These are phyloP conservation scores for Sinocyclocheilus anophthalmus DNA, from an alignment of 2,113 vertebrate genomes.

Conservation along the genomic window DNA sequence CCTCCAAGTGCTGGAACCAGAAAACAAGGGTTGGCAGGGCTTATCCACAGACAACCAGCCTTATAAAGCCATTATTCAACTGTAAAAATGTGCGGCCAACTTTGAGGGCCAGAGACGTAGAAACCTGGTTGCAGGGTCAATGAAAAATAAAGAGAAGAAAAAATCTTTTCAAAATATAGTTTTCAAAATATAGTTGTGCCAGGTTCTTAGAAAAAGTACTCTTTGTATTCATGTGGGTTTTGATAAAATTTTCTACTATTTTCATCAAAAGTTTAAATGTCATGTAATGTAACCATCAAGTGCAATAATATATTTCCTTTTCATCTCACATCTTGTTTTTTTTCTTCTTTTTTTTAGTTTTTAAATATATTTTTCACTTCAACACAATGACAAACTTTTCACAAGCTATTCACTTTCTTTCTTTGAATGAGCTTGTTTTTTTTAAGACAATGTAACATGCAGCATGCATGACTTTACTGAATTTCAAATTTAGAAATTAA, in stretches of 20 bases:
- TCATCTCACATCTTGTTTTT: too few relatives aligned
- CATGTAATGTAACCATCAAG: not conserved
- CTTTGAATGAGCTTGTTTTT: too few relatives aligned
- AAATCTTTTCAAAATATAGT: not conserved
- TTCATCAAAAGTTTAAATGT: not conserved
- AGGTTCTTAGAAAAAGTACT: not conserved
- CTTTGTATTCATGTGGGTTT: not conserved
- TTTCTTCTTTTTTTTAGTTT: too few relatives aligned
- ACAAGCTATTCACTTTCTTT: too few relatives aligned
- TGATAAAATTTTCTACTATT: not conserved
- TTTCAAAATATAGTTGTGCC: not conserved
- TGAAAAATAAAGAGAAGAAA: not conserved
- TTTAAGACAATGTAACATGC: not conserved
- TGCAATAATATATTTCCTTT: not conserved
- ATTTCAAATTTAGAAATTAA: not conserved
- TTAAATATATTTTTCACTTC: too few relatives aligned
- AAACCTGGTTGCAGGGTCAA: not conserved
- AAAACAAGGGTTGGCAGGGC: slow-evolving; percentile 67
- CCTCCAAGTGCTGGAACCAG: slow-evolving; percentile 60
- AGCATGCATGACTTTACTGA: not conserved
- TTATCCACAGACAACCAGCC: slow-evolving; percentile 61
- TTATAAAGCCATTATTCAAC: slow-evolving; percentile 60
- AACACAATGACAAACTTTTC: too few relatives aligned
- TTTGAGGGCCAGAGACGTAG: slow-evolving; percentile 49
- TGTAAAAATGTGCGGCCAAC: slow-evolving; percentile 36